These are phyloP conservation scores for Chionomys nivalis DNA, from an alignment of 2,113 vertebrate genomes.

Conservation along the genomic window DNA sequence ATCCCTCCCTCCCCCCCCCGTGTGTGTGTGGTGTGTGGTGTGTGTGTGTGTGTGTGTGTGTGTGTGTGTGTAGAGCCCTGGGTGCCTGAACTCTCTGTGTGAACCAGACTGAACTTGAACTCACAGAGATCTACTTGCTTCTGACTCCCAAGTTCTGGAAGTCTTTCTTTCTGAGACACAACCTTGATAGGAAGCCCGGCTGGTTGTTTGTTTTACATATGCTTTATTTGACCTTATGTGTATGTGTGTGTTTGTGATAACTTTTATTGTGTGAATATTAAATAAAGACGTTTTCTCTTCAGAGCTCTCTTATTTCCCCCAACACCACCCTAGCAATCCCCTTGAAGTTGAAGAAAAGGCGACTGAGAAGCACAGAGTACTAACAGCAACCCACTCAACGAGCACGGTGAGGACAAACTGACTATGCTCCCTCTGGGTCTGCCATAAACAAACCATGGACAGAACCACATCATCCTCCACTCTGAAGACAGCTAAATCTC, in stretches of 20 bases:
- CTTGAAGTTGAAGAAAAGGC: not conserved
- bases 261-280: not conserved
- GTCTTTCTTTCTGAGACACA: not conserved
- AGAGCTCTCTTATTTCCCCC: not conserved
- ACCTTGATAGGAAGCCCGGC: not conserved
- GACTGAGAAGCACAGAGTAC: not conserved
- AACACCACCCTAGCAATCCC: not conserved
- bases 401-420: not conserved
- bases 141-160: no score
- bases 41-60: not conserved
- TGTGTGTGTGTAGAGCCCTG: not conserved
- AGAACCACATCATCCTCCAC: not conserved
- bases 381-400: not conserved
- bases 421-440: not conserved
- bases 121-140: not conserved
- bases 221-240: no score
- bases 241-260: not conserved
- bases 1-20: no score
- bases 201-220: no score
- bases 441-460: not conserved
- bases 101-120: not conserved
- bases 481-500: not conserved
- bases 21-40: not conserved
- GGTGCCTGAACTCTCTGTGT: not conserved
- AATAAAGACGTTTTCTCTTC: not conserved